Percentiles rank a stretch among this genome's conserved stretches.
Conservation (phyloP, 2,888 invertebrate species). For the Taphrorychus bicolor region DNA sequence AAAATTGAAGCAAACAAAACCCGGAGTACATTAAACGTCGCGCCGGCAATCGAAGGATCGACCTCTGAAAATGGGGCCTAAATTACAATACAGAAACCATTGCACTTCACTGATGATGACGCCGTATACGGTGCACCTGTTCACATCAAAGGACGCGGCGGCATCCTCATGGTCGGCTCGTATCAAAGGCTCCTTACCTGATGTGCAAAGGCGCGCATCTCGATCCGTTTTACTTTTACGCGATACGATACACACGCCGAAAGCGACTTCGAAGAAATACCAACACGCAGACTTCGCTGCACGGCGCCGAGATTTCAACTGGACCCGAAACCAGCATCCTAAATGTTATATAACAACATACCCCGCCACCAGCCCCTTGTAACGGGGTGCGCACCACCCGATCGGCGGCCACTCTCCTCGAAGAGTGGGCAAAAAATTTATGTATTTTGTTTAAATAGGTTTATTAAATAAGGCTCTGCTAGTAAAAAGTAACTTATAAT, state of each 20-base stretch:
- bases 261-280: constrained; percentile 46
- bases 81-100: constrained; percentile 35
- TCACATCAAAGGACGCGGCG: constrained; percentile 37
- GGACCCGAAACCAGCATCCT: constrained; percentile 38
- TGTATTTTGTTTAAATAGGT: too few species aligned
- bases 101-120: constrained; percentile 30
- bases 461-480: too few species aligned
- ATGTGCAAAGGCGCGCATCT: constrained; percentile 51
- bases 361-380: constrained; percentile 46
- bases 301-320: constrained; percentile 49
- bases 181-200: constrained; percentile 49
- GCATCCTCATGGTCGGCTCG: constrained; percentile 22
- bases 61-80: constrained; percentile 22
- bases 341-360: constrained; percentile 49
- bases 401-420: background rate
- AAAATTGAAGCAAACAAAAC: too few species aligned
- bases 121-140: constrained; percentile 29
- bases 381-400: constrained; percentile 50
- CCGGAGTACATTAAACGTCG: constrained; percentile 18
- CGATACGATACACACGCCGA: constrained; percentile 46
- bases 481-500: too few species aligned
- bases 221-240: constrained; percentile 30
- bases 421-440: too few species aligned
- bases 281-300: constrained; percentile 46
- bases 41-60: constrained; percentile 1